These are phyloP conservation scores for Lomographa bimaculata DNA, from an alignment of 2,888 invertebrate species.

Conservation along the genomic window DNA sequence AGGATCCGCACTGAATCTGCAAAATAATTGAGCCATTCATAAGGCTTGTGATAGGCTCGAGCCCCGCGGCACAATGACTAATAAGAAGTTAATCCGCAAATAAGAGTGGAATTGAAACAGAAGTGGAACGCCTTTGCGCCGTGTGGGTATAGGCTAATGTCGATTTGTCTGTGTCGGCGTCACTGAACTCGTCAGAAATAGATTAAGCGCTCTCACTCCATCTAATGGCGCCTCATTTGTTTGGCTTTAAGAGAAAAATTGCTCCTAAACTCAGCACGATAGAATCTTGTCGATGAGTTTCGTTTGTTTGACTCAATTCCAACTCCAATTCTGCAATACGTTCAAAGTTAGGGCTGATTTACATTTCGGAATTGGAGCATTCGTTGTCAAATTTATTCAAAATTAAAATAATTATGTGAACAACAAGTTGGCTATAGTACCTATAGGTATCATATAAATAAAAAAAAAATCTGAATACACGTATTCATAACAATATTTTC, in stretches of 20 bases:
- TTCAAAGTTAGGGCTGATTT: slow-evolving; percentile 4
- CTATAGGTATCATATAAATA: no score
- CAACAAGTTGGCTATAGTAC: no score
- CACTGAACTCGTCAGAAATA: slow-evolving; percentile 84
- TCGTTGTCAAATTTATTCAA: no score
- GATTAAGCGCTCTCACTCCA: slow-evolving; percentile 83
- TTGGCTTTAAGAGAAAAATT: slow-evolving; percentile 83
- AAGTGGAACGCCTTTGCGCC: slow-evolving; percentile 78
- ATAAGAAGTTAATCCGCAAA: slow-evolving; percentile 84
- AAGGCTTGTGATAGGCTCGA: slow-evolving; percentile 75
- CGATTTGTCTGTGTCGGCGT: slow-evolving; percentile 84
- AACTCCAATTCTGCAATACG: slow-evolving; percentile 37
- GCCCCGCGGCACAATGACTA: slow-evolving; percentile 76
- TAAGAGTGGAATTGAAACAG: slow-evolving; percentile 84
- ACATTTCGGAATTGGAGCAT: slow-evolving; percentile 5
- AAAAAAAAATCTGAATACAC: no score
- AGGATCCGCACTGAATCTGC: slow-evolving; percentile 61
- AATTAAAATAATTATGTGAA: no score
- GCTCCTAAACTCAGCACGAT: slow-evolving; percentile 76
- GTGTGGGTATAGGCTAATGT: slow-evolving; percentile 83
- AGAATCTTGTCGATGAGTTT: slow-evolving; percentile 77
- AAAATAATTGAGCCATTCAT: slow-evolving; percentile 82
- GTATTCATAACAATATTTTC: no score
- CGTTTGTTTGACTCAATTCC: slow-evolving; percentile 73
- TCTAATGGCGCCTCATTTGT: slow-evolving; percentile 84